Base-by-base conservation (phyloP, 1,140 invertebrate species). In the Drosophila pruinosa region DNA sequence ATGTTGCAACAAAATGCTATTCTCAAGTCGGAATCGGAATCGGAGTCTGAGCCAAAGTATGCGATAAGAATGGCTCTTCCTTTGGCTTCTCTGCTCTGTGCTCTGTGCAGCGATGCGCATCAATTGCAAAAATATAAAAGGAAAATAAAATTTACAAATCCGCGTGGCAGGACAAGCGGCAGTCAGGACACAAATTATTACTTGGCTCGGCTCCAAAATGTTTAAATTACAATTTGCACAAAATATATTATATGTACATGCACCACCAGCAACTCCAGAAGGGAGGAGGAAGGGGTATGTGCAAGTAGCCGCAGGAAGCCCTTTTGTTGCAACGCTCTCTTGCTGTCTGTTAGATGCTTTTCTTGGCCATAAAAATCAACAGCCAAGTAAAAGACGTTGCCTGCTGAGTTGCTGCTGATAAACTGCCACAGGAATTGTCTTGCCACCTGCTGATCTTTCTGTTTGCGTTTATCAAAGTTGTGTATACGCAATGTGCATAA, bases 221-320 rank as follows among this genome's bases (percentile, higher is more conserved):
- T 73, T 78, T 88, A 88, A 88, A 88, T 88, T 89, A 88, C 82
- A 88, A 88, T 88, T 88, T 82, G 75, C 71, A 63, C 34, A 56
- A 54, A 39, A 86, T 79, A 72, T 19, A 28, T 6, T 26, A 22
- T 28, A 21, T 45, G 10, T 41, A 43, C 2, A 15, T 43, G 10
- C 21, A 7, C 15, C 24, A 24, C 26, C 50, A 14, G 5, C 24
- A 10, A 6, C 38, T 14, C 7, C 22, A 8, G 8, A 31, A 39
- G 19, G 6, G 17, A 6, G 4, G n/a, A 10, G 15, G 15, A 10
- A 34, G 19, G 4, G 41, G 28, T 19, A 8, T 17, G 62, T 8
- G 63, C 43, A 38, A 62, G 34, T 43, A 41, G 41, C 28, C n/a
- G 38, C 73, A 78, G 77, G 81, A 86, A 78, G 74, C 70, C 81